These are phyloP conservation scores for Malurus splendens DNA, from an alignment of 2,797 vertebrate species.

Conservation along the genomic window DNA sequence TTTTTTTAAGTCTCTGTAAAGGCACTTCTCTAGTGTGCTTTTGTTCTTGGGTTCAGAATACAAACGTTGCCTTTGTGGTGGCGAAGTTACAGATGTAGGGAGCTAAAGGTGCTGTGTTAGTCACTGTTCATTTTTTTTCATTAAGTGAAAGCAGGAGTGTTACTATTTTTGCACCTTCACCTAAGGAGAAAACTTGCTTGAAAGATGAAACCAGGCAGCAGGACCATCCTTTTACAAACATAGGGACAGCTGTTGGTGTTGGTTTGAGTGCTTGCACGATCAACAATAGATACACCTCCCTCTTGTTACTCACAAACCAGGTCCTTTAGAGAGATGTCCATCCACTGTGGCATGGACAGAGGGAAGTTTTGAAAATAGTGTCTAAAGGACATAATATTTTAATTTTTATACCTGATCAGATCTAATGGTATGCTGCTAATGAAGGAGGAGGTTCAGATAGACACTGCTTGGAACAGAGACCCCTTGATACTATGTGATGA, in stretches of 20 bases:
- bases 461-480: neutral
- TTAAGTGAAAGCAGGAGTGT: neutral
- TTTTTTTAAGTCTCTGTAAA: neutral
- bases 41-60: neutral
- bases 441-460: neutral
- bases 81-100: neutral
- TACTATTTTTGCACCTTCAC: neutral
- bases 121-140: neutral
- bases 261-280: neutral
- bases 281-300: neutral
- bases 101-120: neutral
- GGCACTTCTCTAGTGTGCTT: neutral
- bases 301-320: neutral
- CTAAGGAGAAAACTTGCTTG: neutral
- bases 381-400: neutral
- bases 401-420: neutral
- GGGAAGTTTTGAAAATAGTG: neutral
- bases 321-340: neutral
- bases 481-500: neutral
- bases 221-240: neutral
- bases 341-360: neutral
- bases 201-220: neutral
- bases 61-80: neutral
- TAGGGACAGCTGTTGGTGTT: neutral
- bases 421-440: neutral